Evolutionary conservation across 2,113 vertebrate species (phyloP), one percentile per base, ranked within the genome.

Genomic region (Xyliphius kryptos): DNA sequence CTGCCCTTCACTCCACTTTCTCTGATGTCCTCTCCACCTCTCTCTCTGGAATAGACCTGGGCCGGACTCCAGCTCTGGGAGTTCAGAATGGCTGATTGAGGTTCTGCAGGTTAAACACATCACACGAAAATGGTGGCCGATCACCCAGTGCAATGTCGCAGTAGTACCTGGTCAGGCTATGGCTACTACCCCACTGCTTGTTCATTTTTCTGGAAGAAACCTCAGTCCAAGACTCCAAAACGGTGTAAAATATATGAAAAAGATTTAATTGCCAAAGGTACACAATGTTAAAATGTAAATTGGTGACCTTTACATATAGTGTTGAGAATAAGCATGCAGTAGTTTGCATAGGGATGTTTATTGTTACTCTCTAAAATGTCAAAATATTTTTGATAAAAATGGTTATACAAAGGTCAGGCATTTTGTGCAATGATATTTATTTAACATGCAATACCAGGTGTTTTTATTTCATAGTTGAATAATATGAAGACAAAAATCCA

Each of bases 71-170:
- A 50, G 50, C 20, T 56, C 5, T n/a, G 32, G 51, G 56, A 63
- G 16, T 56, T 53, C 38, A 51, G 17, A 16, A 50, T 65, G 46
- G 19, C 56, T 63, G 52, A 55, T 73, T 61, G 57, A 57, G 49
- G 69, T 60, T 52, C 52, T 71, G 59, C 51, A 63, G 58, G 69
- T 71, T 62, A 67, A 67, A 67, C 53, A 46, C 58, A 61, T 61
- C 32, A 56, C 63, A 56, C 43, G 56, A 20, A n/a, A n/a, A 21
- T 56, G 17, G 44, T 37, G 3, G 36, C 55, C 46, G 41, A 41
- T 40, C 32, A 37, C n/a, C n/a, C 40, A 26, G 41, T 32, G 26
- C 26, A 32, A 32, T 32, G 26, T n/a, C 40, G 36, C 38, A 12
- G 6, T 15, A 46, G 13, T 50, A 17, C 22, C 48, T 53, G 41